Evolutionary conservation across 2,797 vertebrate species (phyloP).

Genomic region (Oryzias dopingdopingensis): DNA sequence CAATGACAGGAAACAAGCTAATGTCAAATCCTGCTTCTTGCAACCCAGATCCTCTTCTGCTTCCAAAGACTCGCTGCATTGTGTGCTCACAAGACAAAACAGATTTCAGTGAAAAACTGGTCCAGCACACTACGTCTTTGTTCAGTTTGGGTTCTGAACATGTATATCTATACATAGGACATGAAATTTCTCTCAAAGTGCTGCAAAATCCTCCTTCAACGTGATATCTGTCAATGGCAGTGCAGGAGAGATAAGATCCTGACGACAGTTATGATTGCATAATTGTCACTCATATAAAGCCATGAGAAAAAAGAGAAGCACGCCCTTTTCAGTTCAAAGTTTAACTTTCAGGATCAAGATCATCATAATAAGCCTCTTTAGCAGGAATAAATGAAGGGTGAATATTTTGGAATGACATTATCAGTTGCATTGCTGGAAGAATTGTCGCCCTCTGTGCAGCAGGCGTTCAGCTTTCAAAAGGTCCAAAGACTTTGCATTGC

Average conservation of each 20-base stretch:
- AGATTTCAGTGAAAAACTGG: slow-evolving; percentile 10
- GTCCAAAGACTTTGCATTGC: too few relatives aligned
- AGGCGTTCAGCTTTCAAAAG: too few relatives aligned
- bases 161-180: too few relatives aligned
- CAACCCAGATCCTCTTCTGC: slow-evolving; percentile 63
- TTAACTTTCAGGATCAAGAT: background rate
- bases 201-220: too few relatives aligned
- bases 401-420: too few relatives aligned
- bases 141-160: background rate
- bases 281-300: slow-evolving; percentile 48
- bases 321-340: slow-evolving; percentile 1
- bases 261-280: slow-evolving; percentile 51
- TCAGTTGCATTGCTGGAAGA: too few relatives aligned
- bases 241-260: slow-evolving; percentile 31
- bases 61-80: slow-evolving; percentile 35
- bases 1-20: slow-evolving; percentile 75
- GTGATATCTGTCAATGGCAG: slow-evolving; percentile 50
- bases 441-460: too few relatives aligned
- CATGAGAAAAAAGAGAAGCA: slow-evolving; percentile 3
- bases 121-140: slow-evolving; percentile 1
- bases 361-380: too few relatives aligned
- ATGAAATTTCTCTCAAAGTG: too few relatives aligned
- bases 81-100: slow-evolving; percentile 21
- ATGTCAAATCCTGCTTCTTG: slow-evolving; percentile 73
- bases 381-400: too few relatives aligned